These are phyloP conservation scores for Anastrepha obliqua DNA, from an alignment of 1,140 invertebrate genomes.

Conservation along the genomic window DNA sequence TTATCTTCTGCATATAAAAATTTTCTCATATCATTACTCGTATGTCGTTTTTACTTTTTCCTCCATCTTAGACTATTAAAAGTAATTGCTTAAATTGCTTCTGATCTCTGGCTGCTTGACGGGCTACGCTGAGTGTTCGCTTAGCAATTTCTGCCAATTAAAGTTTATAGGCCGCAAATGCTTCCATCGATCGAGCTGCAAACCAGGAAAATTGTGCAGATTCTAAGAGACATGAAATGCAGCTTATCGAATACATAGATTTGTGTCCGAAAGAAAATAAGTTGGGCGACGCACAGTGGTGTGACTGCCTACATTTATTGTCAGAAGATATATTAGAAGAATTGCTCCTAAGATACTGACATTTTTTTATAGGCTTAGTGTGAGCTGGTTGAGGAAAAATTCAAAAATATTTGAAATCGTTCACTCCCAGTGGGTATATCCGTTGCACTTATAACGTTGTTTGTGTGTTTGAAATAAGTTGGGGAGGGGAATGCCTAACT, in stretches of 20 bases:
- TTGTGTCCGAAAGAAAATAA: too few species aligned
- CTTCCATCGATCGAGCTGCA: background rate
- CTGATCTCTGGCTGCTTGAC: background rate
- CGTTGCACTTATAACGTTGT: background rate
- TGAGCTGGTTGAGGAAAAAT: too few species aligned
- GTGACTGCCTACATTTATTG: too few species aligned
- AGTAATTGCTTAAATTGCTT: slow-evolving; percentile 20
- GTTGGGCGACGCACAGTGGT: too few species aligned
- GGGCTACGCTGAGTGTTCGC: background rate
- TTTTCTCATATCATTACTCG: too few species aligned
- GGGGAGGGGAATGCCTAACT: too few species aligned
- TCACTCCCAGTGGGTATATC: background rate
- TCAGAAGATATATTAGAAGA: too few species aligned
- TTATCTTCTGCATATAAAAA: too few species aligned
- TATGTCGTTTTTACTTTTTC: background rate
- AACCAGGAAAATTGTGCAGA: background rate
- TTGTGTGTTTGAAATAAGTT: too few species aligned
- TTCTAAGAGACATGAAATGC: background rate
- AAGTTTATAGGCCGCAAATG: background rate
- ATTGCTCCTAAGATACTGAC: too few species aligned
- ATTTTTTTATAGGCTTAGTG: too few species aligned
- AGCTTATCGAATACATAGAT: background rate
- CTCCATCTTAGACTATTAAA: background rate
- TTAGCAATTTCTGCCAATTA: background rate
- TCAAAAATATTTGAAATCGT: too few species aligned